Conservation (phyloP, 2,113 vertebrate species). For the Anhinga rufa region DNA sequence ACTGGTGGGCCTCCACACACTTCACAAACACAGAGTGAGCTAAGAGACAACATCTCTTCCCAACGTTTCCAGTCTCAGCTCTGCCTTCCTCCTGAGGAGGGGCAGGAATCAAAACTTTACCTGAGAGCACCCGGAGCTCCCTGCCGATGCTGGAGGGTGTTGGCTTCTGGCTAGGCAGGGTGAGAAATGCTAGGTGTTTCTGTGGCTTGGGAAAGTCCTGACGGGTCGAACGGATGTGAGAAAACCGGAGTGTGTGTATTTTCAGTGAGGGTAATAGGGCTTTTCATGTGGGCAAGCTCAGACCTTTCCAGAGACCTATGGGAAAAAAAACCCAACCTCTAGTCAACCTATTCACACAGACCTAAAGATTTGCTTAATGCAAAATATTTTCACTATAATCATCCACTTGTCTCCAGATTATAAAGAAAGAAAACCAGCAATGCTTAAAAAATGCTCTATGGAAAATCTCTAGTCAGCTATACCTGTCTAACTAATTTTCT, state of each 20-base stretch:
- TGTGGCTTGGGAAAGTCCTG: neutral
- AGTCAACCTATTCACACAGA: neutral
- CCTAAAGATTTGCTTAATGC: neutral
- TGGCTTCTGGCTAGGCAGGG: neutral
- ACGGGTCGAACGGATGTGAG: neutral
- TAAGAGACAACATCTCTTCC: neutral
- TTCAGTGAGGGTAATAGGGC: neutral
- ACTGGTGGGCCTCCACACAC: neutral
- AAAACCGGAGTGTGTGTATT: neutral
- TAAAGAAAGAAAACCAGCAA: neutral
- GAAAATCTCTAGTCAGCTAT: slow-evolving; percentile 1
- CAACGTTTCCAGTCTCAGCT: neutral
- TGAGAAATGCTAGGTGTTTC: neutral
- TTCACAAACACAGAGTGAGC: neutral
- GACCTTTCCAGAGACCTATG: neutral
- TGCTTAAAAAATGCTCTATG: neutral
- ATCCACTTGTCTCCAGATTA: neutral
- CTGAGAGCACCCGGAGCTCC: neutral
- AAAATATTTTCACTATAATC: neutral
- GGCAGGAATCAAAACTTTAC: neutral
- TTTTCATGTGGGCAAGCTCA: neutral
- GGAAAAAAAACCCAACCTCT: neutral
- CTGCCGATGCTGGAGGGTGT: neutral
- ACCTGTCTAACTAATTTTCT: neutral
- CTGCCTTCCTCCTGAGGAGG: neutral